These are phyloP conservation scores for Ditylenchus dipsaci DNA, from an alignment of 1,140 invertebrate genomes.

Conservation along the genomic window DNA sequence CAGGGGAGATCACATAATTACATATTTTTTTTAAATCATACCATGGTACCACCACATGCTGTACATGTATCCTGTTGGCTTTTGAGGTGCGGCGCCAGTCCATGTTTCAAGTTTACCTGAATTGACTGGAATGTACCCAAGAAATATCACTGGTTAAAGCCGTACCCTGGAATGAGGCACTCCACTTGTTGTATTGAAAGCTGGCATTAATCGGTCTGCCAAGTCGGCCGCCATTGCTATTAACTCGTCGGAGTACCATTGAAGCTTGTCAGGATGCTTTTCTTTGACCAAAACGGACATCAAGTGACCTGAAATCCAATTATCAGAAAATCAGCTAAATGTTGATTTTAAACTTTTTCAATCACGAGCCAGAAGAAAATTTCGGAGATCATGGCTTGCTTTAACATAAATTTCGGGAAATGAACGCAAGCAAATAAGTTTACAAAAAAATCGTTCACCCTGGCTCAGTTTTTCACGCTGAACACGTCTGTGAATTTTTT, in stretches of 20 bases:
- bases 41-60: constrained; percentile 92
- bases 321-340: no score
- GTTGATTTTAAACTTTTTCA: no score
- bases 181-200: constrained; percentile 95
- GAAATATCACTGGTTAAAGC: background rate
- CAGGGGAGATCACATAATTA: no score
- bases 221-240: constrained; percentile 84
- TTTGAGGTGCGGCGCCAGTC: constrained; percentile 73
- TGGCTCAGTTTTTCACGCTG: no score
- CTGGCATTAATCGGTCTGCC: constrained; percentile 82
- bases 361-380: no score
- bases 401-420: no score
- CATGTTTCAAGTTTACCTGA: constrained; percentile 81
- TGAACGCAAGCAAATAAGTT: no score
- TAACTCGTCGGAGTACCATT: constrained; percentile 86
- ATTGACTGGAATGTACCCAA: no score
- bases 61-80: constrained; percentile 80
- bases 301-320: constrained; percentile 72
- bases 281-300: constrained; percentile 76
- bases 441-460: no score
- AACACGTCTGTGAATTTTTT: no score
- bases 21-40: constrained; percentile 63
- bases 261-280: constrained; percentile 68
- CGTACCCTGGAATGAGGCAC: constrained; percentile 85
- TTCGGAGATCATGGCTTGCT: no score